phyloP scores from a whole-genome alignment of 2,888 invertebrate species.

The Brachypterus glaber region DNA sequence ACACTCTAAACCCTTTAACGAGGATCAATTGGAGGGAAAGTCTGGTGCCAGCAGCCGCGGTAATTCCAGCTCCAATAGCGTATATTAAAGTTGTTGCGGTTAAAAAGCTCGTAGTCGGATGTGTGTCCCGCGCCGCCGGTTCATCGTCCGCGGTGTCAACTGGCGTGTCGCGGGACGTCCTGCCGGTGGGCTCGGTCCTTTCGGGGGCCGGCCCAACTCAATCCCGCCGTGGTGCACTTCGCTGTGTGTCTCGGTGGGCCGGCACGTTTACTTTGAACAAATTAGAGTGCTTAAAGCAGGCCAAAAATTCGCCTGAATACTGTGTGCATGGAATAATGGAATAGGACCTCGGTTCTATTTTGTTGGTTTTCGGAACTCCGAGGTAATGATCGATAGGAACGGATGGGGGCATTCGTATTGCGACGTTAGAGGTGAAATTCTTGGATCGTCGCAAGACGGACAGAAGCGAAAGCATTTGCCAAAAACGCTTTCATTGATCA shows the following conservation, averaged over 20 bases:
- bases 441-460: no score
- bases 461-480: slow-evolving; percentile 63
- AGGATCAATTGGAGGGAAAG: slow-evolving; percentile 50
- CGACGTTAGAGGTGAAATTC: no score
- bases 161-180: slow-evolving; percentile 26
- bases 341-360: slow-evolving; percentile 53
- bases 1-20: slow-evolving; percentile 19
- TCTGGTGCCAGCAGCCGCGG: slow-evolving; percentile 64
- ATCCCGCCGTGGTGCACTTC: slow-evolving; percentile 36
- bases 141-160: slow-evolving; percentile 20
- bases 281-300: slow-evolving; percentile 58
- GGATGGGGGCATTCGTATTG: no score
- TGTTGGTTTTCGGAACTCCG: slow-evolving; percentile 54
- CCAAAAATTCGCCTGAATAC: slow-evolving; percentile 39
- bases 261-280: slow-evolving; percentile 56
- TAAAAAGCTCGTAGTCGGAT: slow-evolving; percentile 39
- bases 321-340: slow-evolving; percentile 56
- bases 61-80: slow-evolving; percentile 61
- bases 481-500: slow-evolving; percentile 60
- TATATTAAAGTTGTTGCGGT: slow-evolving; percentile 64
- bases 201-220: slow-evolving; percentile 28
- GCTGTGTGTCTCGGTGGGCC: slow-evolving; percentile 42
- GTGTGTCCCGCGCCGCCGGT: no score
- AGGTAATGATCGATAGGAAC: no score
- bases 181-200: slow-evolving; percentile 30